These are phyloP conservation scores for Atta texana DNA, from an alignment of 1,140 invertebrate species.

Conservation along the genomic window DNA sequence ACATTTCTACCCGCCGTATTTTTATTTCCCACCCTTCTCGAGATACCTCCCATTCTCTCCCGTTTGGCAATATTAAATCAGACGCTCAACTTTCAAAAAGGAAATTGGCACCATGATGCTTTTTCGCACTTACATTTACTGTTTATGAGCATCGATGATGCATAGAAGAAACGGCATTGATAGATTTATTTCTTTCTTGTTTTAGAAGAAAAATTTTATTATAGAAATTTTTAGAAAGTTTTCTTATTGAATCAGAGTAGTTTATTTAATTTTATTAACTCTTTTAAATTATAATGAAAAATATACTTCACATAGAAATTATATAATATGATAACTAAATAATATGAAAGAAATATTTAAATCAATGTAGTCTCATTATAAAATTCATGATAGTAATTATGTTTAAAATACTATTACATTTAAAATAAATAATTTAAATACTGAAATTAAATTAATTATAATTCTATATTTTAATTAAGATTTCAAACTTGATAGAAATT, in stretches of 20 bases:
- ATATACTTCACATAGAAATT: not conserved
- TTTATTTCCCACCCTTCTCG: constrained; percentile 11
- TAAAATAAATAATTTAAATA: constrained; percentile 6
- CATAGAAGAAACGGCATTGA: not conserved
- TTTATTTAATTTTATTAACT: not conserved
- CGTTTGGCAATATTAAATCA: constrained; percentile 34
- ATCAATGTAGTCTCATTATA: not conserved
- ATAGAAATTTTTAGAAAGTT: not conserved
- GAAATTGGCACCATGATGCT: constrained; percentile 5
- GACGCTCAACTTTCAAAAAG: not conserved
- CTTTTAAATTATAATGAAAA: not conserved
- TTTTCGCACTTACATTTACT: not conserved
- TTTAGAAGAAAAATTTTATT: not conserved
- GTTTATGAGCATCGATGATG: constrained; percentile 7
- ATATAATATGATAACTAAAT: not conserved
- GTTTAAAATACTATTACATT: not conserved
- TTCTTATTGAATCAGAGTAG: not conserved
- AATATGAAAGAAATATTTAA: constrained; percentile 1
- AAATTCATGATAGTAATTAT: not conserved
- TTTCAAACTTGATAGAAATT: not conserved
- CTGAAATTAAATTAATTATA: not conserved
- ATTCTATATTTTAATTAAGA: not conserved
- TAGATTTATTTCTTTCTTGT: not conserved
- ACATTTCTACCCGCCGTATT: constrained; percentile 38
- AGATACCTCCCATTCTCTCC: not conserved